These are phyloP conservation scores for Gavialis gangeticus DNA, from an alignment of 2,113 vertebrate species.

Conservation along the genomic window DNA sequence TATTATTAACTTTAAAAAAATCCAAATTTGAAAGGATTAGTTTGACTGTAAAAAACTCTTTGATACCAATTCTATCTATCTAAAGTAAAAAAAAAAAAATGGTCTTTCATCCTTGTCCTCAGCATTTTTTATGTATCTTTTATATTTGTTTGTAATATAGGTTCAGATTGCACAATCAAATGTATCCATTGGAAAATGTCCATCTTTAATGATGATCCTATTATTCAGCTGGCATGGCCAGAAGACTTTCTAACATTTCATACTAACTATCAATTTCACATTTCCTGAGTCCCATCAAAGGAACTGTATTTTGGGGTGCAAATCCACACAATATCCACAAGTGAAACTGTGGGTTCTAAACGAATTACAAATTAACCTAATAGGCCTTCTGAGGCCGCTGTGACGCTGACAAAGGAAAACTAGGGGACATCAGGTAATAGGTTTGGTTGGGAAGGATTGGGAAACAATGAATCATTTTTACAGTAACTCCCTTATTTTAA, in stretches of 20 bases:
- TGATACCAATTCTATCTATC: fast-evolving
- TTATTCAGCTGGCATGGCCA: neutral
- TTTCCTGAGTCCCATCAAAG: neutral
- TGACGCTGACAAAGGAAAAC: neutral
- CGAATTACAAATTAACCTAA: neutral
- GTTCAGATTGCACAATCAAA: neutral
- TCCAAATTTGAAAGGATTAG: neutral
- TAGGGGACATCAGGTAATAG: neutral
- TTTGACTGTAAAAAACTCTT: neutral
- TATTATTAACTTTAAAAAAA: neutral
- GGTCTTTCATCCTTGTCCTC: neutral
- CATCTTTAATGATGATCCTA: neutral
- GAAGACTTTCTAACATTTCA: neutral
- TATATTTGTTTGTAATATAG: neutral
- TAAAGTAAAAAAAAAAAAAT: neutral
- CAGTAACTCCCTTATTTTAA: neutral
- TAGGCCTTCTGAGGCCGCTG: neutral
- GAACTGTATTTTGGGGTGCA: neutral
- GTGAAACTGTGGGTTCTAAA: neutral
- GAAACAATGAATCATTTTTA: neutral
- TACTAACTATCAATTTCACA: neutral
- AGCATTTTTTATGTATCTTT: neutral
- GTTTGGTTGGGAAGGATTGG: neutral
- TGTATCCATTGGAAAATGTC: neutral
- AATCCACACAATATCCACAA: neutral